Conservation (phyloP, 2,888 invertebrate genomes). For the Nebria brevicollis region DNA sequence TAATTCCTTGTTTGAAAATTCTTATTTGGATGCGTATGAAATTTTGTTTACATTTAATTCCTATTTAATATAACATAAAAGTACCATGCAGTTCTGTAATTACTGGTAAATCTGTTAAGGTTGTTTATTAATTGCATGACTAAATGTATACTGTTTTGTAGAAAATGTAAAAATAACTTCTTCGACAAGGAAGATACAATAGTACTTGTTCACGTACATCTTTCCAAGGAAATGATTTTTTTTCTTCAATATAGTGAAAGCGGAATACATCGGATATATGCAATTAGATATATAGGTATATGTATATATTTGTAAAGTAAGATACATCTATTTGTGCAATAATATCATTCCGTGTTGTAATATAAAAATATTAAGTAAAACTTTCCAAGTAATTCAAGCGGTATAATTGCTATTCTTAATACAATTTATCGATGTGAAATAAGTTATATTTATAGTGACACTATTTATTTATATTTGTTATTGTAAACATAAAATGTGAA, state of each 20-base stretch:
- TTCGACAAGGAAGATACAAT: background rate
- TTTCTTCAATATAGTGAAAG: constrained; percentile 25
- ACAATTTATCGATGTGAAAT: constrained; percentile 10
- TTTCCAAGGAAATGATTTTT: constrained; percentile 17
- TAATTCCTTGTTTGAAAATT: too few relatives aligned
- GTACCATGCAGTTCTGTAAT: background rate
- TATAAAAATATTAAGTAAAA: constrained; percentile 3
- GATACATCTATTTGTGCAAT: constrained; percentile 22
- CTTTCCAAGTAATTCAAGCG: background rate
- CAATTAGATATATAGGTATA: constrained; percentile 19
- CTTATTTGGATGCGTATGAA: too few relatives aligned
- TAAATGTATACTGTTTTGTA: background rate
- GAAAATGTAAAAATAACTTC: background rate
- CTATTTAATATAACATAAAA: background rate
- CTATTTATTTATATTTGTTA: background rate
- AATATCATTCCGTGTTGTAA: constrained; percentile 15
- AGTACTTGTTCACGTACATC: background rate
- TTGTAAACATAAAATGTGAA: background rate
- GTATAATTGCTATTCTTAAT: background rate
- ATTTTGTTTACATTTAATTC: too few relatives aligned
- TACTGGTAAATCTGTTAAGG: background rate
- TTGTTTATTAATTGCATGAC: background rate
- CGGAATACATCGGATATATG: constrained; percentile 16
- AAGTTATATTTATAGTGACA: background rate
- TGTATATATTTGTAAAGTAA: constrained; percentile 11